Evolutionary conservation across 1,140 invertebrate species (phyloP).

Genomic region (Heterodera carotae): DNA sequence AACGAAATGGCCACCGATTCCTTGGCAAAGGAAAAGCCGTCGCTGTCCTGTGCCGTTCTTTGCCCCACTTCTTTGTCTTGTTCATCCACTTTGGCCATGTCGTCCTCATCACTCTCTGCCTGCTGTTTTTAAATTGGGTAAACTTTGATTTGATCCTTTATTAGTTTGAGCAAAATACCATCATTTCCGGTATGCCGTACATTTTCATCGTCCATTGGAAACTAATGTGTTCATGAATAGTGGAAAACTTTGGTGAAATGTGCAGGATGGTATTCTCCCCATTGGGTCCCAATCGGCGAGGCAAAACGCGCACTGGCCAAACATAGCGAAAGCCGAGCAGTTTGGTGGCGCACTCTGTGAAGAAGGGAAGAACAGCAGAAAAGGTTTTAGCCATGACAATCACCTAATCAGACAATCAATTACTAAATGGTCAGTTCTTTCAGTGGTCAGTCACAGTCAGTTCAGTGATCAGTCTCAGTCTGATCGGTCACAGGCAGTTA

Average conservation of each 20-base stretch:
- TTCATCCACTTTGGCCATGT: constrained; percentile 25
- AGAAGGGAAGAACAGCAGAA: neutral
- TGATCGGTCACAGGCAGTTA: too few species aligned
- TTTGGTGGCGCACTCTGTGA: neutral
- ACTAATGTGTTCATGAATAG: constrained; percentile 63
- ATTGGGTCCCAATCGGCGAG: constrained; percentile 46
- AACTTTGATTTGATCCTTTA: neutral
- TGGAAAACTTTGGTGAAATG: constrained; percentile 63
- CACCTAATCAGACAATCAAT: too few species aligned
- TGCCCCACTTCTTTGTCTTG: constrained; percentile 25
- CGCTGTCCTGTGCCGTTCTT: constrained; percentile 22
- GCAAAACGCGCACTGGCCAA: constrained; percentile 52
- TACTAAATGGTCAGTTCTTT: too few species aligned
- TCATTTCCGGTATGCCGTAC: constrained; percentile 55
- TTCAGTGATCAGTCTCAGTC: too few species aligned
- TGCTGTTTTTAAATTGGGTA: neutral
- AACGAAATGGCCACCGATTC: constrained; percentile 52
- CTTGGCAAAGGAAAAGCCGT: constrained; percentile 21
- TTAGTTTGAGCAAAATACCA: too few species aligned
- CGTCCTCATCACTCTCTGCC: constrained; percentile 29
- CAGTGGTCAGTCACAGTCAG: too few species aligned
- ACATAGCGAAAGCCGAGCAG: constrained; percentile 50
- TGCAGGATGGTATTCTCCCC: constrained; percentile 57
- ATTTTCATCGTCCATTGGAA: constrained; percentile 64
- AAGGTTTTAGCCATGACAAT: too few species aligned